Evolutionary conservation across 1,140 invertebrate genomes (phyloP), one percentile per base, ranked within the genome.

Genomic region (Aphidius ervi): DNA sequence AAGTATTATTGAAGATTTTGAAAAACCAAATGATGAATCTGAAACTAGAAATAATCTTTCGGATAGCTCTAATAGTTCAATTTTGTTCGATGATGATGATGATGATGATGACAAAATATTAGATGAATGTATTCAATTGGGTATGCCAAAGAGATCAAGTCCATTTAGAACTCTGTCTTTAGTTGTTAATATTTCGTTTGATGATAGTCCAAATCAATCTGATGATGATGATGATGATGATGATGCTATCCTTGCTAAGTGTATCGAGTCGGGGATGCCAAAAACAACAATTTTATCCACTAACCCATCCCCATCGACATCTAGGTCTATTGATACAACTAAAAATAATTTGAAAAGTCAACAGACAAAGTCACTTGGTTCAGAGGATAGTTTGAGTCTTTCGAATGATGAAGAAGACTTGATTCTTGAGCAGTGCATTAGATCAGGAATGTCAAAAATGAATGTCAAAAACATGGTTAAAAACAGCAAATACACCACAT

Each of bases 81-180:
- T 23, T 23, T 23, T 23, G 3, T 23, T n/a, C n/a, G n/a, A n/a
- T n/a, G n/a, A 3, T 23, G 23, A 23, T 23, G 3, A 23, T 23
- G 86, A 84, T 4, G 84, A 86, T 6, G 86, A 85, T 61, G 88
- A 88, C 40, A 82, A 89, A 63, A 78, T 93, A 48, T 73, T 93
- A 1, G 85, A 88, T 41, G 86, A 92, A 67, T 91, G 89, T 65
- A 93, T 93, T 67, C 84, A 87, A 56, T 89, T 86, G 4, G 88
- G 85, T 46, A 90, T 90, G 84, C 84, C 87, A 50, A 87, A 89
- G 69, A 73, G 79, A 65, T 65, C 69, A 65, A 40, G 53, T 37
- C 23, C 23, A 23, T 23, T 23, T 23, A 1, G 23, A 23, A 23
- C 23, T 23, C 23, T 8, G 4, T 37, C 16, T 41, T 53, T 40